Conservation (phyloP, 92 coral and sea anemone species). For the Zoanthus sansibaricus region DNA sequence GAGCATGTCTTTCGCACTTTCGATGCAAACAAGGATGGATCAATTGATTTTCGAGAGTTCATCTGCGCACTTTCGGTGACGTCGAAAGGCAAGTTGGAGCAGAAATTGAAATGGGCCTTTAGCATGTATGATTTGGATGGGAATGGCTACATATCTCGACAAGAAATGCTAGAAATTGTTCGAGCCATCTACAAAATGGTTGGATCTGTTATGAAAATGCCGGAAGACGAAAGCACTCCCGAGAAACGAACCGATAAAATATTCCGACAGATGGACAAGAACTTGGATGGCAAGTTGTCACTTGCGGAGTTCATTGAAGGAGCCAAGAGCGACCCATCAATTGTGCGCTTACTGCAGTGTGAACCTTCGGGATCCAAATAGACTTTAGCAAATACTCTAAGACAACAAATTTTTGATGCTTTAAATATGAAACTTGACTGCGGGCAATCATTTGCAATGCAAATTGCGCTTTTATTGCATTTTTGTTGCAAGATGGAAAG, state of each 20-base stretch:
- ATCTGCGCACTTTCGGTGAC: slow-evolving; percentile 99
- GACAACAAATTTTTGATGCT: background rate
- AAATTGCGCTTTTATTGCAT: background rate
- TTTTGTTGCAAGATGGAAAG: background rate
- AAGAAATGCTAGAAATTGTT: slow-evolving; percentile 96
- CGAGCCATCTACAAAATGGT: slow-evolving; percentile 98
- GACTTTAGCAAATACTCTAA: background rate
- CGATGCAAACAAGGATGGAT: slow-evolving; percentile 81
- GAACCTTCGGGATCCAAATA: slow-evolving; percentile 70
- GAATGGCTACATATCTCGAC: slow-evolving; percentile 86
- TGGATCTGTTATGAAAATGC: slow-evolving; percentile 97
- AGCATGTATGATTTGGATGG: slow-evolving; percentile 98
- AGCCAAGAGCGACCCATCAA: slow-evolving; percentile 97
- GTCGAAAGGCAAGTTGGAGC: slow-evolving; percentile 95
- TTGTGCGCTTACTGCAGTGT: slow-evolving; percentile 94
- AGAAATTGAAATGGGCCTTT: slow-evolving; percentile 98
- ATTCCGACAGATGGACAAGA: slow-evolving; percentile 96
- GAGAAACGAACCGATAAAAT: slow-evolving; percentile 97
- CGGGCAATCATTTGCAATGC: background rate
- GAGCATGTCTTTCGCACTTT: slow-evolving; percentile 98
- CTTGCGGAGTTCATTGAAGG: slow-evolving; percentile 96
- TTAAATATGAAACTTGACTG: background rate
- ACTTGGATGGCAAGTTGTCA: slow-evolving; percentile 91
- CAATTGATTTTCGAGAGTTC: slow-evolving; percentile 98
- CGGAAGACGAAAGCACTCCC: slow-evolving; percentile 97